Evolutionary conservation across 2,888 invertebrate genomes (phyloP).

Genomic region (Drosophila paracracens): DNA sequence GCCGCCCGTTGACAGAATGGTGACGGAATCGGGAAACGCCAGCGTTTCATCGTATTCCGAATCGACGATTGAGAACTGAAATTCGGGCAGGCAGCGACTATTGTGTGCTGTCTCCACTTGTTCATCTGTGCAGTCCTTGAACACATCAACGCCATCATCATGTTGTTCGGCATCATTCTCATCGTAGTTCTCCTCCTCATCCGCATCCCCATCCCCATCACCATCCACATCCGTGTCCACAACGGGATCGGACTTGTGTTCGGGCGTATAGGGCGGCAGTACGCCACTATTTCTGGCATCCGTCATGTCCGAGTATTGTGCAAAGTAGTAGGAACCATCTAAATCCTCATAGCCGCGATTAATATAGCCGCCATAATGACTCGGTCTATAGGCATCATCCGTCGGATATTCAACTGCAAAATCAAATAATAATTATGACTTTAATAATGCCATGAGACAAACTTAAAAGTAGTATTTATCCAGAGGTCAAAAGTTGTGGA

Average conservation of each 20-base stretch:
- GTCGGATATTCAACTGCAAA: conserved; percentile 70
- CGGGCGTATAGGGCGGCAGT: conserved; percentile 48
- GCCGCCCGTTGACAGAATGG: conserved; percentile 87
- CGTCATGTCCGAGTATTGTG: conserved; percentile 74
- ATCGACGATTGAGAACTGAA: conserved; percentile 87
- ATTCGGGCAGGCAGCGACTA: conserved; percentile 85
- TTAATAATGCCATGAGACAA: not conserved
- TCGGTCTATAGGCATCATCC: conserved; percentile 65
- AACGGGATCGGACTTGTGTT: not conserved
- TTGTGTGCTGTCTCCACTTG: conserved; percentile 38
- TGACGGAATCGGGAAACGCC: conserved; percentile 91
- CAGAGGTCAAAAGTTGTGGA: too few species aligned
- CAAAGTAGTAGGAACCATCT: conserved; percentile 68
- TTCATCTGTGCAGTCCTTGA: conserved; percentile 61
- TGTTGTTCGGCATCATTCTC: conserved; percentile 15
- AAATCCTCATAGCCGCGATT: conserved; percentile 79
- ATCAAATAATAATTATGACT: not conserved
- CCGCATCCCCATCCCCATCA: not conserved
- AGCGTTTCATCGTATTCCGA: conserved; percentile 93
- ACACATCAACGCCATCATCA: conserved; percentile 38
- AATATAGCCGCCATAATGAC: conserved; percentile 61
- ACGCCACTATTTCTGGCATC: conserved; percentile 38
- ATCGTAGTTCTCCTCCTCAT: conserved; percentile 15
- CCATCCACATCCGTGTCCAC: conserved; percentile 20
- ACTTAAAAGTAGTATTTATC: too few species aligned